A percentile compares a stretch with the other conserved stretches of the same genome.
These are phyloP conservation scores for Drosophila prosaltans DNA, from an alignment of 1,140 invertebrate genomes.

Conservation along the genomic window DNA sequence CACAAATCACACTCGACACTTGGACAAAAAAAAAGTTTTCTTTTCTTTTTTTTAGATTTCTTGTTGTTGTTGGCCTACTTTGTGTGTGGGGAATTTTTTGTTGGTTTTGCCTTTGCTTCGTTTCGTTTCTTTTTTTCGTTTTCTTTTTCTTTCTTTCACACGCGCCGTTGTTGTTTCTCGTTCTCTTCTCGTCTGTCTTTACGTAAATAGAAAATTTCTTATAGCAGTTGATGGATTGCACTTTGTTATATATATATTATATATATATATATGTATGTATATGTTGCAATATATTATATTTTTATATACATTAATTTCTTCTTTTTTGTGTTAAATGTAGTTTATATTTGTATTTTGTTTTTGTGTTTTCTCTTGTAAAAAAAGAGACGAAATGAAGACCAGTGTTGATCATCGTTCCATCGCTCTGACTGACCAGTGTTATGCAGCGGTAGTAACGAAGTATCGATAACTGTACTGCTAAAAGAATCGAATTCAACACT, in stretches of 20 bases:
- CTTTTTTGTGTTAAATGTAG: conserved; percentile 22
- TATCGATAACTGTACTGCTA: not conserved
- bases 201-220: conserved; percentile 72
- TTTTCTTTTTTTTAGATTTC: conserved; percentile 43
- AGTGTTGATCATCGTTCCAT: conserved; percentile 15
- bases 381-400: conserved; percentile 51
- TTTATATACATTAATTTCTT: conserved; percentile 39
- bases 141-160: conserved; percentile 49
- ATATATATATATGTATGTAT: conserved; percentile 29
- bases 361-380: conserved; percentile 69
- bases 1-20: conserved; percentile 50
- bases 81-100: conserved; percentile 64
- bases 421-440: not conserved
- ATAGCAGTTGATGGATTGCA: conserved; percentile 58
- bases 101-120: conserved; percentile 57
- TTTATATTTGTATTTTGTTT: conserved; percentile 61
- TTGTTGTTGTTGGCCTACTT: conserved; percentile 73
- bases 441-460: not conserved
- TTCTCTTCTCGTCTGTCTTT: conserved; percentile 54
- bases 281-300: conserved; percentile 59
- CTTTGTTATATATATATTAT: conserved; percentile 53
- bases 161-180: conserved; percentile 70
- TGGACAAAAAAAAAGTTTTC: conserved; percentile 50
- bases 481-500: not conserved
- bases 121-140: conserved; percentile 53